Conservation (phyloP, 2,113 vertebrate species). For the Alectura lathami region DNA sequence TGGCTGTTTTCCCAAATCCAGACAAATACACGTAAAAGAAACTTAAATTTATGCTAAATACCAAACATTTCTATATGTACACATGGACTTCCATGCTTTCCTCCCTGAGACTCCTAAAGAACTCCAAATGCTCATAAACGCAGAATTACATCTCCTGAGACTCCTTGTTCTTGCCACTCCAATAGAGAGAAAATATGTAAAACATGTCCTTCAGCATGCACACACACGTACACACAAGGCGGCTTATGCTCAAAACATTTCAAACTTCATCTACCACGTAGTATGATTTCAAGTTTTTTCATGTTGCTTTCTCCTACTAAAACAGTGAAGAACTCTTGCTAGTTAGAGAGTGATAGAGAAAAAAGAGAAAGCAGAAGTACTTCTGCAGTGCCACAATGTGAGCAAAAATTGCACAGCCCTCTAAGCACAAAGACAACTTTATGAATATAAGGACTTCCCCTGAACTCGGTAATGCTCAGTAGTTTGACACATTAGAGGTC, state of each 20-base stretch:
- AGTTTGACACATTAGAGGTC: neutral
- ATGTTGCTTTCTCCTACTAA: neutral
- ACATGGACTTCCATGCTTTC: neutral
- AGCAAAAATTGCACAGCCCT: neutral
- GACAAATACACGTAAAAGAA: neutral
- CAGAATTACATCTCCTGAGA: neutral
- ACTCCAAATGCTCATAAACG: neutral
- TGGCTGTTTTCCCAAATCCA: neutral
- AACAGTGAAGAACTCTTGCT: neutral
- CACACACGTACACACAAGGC: neutral
- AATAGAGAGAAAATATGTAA: neutral
- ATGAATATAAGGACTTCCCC: neutral
- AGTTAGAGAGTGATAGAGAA: neutral
- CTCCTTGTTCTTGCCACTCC: neutral
- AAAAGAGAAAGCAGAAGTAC: neutral
- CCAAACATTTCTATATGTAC: neutral
- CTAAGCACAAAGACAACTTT: neutral
- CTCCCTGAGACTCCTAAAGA: neutral
- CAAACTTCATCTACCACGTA: neutral
- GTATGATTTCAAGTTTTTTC: neutral
- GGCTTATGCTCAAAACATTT: neutral
- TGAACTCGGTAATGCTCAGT: neutral
- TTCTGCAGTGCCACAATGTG: neutral
- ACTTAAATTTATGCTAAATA: neutral
- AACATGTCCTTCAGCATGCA: neutral